Conservation (phyloP, 2,888 invertebrate species). For the Teinopalpus imperialis region DNA sequence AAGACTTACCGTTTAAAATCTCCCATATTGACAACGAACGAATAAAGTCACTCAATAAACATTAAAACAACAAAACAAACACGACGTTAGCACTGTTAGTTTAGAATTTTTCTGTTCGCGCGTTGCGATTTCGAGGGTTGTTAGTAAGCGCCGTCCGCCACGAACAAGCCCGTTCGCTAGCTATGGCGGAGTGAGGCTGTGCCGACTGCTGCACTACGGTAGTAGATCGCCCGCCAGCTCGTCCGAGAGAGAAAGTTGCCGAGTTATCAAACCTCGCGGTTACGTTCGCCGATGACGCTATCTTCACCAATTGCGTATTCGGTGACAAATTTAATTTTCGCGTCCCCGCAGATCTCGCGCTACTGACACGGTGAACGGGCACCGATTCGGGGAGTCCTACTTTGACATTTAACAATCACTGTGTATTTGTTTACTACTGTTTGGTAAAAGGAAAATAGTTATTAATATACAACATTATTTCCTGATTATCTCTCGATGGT, state of each 20-base stretch:
- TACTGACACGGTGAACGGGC: constrained; percentile 72
- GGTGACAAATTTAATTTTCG: constrained; percentile 54
- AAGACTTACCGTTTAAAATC: constrained; percentile 9
- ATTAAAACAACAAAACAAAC: constrained; percentile 30
- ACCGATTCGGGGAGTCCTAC: constrained; percentile 47
- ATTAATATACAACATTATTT: too few relatives aligned
- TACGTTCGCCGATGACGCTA: constrained; percentile 77
- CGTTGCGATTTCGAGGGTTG: constrained; percentile 36
- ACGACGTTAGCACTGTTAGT: constrained; percentile 45
- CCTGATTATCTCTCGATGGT: too few relatives aligned
- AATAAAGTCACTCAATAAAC: constrained; percentile 17
- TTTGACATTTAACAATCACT: constrained; percentile 36
- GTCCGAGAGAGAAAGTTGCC: constrained; percentile 71
- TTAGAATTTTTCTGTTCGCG: constrained; percentile 46
- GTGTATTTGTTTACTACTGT: constrained; percentile 20
- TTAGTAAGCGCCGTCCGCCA: constrained; percentile 61
- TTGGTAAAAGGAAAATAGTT: too few relatives aligned
- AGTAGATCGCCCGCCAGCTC: constrained; percentile 28
- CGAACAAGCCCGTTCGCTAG: constrained; percentile 62
- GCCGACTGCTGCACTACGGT: constrained; percentile 29
- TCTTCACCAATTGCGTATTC: constrained; percentile 75
- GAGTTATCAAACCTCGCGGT: constrained; percentile 77
- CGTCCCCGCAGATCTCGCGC: constrained; percentile 51
- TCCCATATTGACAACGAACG: constrained; percentile 22
- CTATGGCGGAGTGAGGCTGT: constrained; percentile 63